These are phyloP conservation scores for Alviniconcha strummeri DNA, from an alignment of 2,888 invertebrate genomes.

Conservation along the genomic window DNA sequence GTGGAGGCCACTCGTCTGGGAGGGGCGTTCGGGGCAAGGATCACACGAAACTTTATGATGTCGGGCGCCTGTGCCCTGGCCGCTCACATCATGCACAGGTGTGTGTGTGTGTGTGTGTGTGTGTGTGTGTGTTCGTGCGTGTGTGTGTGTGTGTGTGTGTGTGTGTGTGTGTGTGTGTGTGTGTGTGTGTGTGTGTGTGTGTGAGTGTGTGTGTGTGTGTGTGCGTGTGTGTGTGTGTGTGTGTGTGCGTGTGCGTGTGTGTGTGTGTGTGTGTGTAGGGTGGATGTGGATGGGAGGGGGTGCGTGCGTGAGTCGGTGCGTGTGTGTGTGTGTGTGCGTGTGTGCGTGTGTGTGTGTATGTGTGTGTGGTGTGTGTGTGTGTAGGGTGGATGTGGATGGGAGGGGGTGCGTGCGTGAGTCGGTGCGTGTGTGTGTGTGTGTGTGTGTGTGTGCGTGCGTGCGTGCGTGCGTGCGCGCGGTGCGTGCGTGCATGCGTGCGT, in stretches of 20 bases:
- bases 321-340: too few relatives aligned
- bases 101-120: background rate
- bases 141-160: background rate
- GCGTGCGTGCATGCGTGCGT: too few relatives aligned
- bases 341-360: too few relatives aligned
- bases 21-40: constrained; percentile 88
- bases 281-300: too few relatives aligned
- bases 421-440: too few relatives aligned
- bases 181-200: background rate
- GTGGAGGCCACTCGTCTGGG: constrained; percentile 84
- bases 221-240: background rate
- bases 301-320: too few relatives aligned
- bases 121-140: background rate
- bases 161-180: background rate
- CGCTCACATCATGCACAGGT: constrained; percentile 54
- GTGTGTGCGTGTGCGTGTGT: background rate
- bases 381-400: too few relatives aligned
- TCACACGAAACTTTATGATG: constrained; percentile 78
- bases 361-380: too few relatives aligned
- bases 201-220: background rate
- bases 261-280: background rate
- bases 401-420: too few relatives aligned
- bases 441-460: too few relatives aligned
- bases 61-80: constrained; percentile 83
- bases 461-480: too few relatives aligned